Percentiles rank a stretch among this genome's conserved stretches.
Evolutionary conservation across 2,113 vertebrate genomes (phyloP).

Genomic region (Rhinogobius similis): DNA sequence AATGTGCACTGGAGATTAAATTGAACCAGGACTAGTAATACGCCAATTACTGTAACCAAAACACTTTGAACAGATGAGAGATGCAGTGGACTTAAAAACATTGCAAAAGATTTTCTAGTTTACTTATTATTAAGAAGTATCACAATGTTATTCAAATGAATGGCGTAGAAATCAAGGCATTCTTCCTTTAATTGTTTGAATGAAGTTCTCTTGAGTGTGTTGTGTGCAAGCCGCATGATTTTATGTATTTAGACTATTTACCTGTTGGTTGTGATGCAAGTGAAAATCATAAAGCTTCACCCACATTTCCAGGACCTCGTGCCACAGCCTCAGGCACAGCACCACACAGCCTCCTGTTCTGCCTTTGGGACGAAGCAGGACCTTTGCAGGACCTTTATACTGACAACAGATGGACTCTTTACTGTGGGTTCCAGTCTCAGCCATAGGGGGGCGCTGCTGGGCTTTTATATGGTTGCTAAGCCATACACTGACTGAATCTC

Average conservation of each 20-base stretch:
- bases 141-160: neutral
- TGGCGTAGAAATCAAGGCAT: neutral
- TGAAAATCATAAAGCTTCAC: conserved; percentile 49
- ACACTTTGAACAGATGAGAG: neutral
- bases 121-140: neutral
- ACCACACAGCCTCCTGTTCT: conserved; percentile 54
- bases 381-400: conserved; percentile 56
- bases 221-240: conserved; percentile 14
- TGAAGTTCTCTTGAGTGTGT: neutral
- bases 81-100: neutral
- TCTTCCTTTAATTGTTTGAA: neutral
- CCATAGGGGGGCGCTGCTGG: conserved; percentile 68
- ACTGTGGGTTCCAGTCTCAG: conserved; percentile 48
- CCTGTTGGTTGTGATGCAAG: conserved; percentile 9
- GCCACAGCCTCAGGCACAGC: conserved; percentile 63
- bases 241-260: neutral
- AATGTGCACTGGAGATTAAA: neutral
- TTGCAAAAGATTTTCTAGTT: neutral
- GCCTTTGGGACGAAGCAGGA: conserved; percentile 45
- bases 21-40: neutral
- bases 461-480: conserved; percentile 66
- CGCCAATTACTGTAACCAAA: neutral
- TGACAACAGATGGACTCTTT: conserved; percentile 1
- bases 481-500: conserved; percentile 63
- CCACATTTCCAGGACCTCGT: conserved; percentile 66